Evolutionary conservation across 2,888 invertebrate genomes (phyloP), one percentile per base, ranked within the genome.

Genomic region (Laothoe populi): DNA sequence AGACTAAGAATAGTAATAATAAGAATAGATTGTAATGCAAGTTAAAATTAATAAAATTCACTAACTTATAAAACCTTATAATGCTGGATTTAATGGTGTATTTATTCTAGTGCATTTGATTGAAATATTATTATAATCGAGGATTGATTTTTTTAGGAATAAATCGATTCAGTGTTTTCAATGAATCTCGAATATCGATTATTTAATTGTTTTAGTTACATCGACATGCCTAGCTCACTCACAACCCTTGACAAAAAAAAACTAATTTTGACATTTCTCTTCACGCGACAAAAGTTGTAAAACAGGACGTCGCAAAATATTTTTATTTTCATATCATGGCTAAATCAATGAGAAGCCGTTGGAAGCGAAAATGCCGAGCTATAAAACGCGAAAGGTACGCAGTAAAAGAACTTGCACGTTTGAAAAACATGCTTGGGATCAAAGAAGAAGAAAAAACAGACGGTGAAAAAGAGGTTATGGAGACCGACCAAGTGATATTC

Each of bases 321-420:
- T 79, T 82, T 74, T 79, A 67, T 69, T 68, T 67, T 64, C 66
- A 66, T 48, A 70, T 58, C 59, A 97, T 97, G 97, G 97, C 97
- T 0, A 97, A 97, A 87, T 97, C 97, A 84, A 84, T 97, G 8
- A 92, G 97, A 71, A 97, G 97, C 81, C 97, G 97, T 86, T 96
- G 96, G 95, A 95, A 94, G 82, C 94, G 98, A 67, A 98, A 97
- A 90, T 98, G 98, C 89, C 94, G 97, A 66, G 97, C 97, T 42
- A 93, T 97, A 10, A 98, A 98, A 83, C 94, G 98, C 59, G 96
- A 95, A 78, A 95, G 97, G 63, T 97, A 98, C 79, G 97, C 96
- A 2, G 95, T 95, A 26, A 98, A 97, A 83, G 98, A 98, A 91
- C 83, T 97, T 35, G 94, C 94, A 4, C 94, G 95, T 48, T 86